Conservation (phyloP, 2,888 invertebrate species). For the Nebria salina region DNA sequence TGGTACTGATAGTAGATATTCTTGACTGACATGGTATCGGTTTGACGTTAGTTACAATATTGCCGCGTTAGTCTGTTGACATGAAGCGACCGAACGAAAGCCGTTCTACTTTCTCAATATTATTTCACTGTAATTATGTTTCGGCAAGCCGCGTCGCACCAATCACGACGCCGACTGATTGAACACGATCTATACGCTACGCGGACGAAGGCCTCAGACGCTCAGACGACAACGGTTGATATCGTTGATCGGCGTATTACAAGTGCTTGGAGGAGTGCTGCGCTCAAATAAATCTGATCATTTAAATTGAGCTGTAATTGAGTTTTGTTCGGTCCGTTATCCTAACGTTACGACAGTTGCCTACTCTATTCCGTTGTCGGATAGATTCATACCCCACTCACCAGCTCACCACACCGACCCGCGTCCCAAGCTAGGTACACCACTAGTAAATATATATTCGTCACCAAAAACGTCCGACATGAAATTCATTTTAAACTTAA, state of each 20-base stretch:
- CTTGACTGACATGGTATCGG: not conserved
- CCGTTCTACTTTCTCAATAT: not conserved
- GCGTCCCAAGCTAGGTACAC: not conserved
- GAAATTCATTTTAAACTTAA: not conserved
- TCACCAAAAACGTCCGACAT: not conserved
- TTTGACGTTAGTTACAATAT: not conserved
- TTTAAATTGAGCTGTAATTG: conserved; percentile 27
- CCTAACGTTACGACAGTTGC: conserved; percentile 5
- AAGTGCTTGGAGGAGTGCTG: conserved; percentile 12
- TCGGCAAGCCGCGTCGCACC: conserved; percentile 1
- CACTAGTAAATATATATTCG: not conserved
- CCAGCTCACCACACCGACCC: not conserved
- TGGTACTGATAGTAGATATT: not conserved
- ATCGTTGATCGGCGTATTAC: conserved; percentile 20
- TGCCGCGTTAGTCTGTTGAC: not conserved
- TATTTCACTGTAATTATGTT: conserved; percentile 1
- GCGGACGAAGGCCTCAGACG: not conserved
- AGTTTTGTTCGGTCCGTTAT: conserved; percentile 22
- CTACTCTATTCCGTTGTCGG: conserved; percentile 1
- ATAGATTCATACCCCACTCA: not conserved
- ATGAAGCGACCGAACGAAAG: not conserved
- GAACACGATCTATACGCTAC: not conserved
- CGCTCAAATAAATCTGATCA: conserved; percentile 26
- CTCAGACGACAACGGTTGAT: conserved; percentile 1
- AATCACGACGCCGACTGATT: not conserved